A percentile compares a stretch with the other conserved stretches of the same genome.
These are phyloP conservation scores for Argyresthia goedartella DNA, from an alignment of 2,888 invertebrate species.

Conservation along the genomic window DNA sequence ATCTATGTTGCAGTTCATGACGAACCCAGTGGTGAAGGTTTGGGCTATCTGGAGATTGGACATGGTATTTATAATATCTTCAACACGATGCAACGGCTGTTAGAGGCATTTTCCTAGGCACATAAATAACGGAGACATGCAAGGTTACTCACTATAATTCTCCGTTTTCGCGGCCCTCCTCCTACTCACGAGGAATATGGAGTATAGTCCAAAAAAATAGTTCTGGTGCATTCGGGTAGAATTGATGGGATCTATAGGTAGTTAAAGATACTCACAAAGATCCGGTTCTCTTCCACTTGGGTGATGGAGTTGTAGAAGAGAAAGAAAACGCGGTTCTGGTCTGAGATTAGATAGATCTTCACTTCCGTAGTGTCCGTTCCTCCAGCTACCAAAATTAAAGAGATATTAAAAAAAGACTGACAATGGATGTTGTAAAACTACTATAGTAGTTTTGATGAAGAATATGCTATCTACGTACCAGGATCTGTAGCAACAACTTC, in stretches of 20 bases:
- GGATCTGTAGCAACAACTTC: constrained; percentile 64
- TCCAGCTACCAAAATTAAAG: constrained; percentile 19
- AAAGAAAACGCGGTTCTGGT: constrained; percentile 68
- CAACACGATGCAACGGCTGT: too few species aligned
- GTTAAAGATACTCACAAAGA: constrained; percentile 51
- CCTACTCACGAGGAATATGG: too few species aligned
- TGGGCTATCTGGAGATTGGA: constrained; percentile 52
- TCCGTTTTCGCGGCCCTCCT: too few species aligned
- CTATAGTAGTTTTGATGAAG: too few species aligned
- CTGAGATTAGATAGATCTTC: constrained; percentile 71
- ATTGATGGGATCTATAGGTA: neutral
- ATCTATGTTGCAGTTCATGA: constrained; percentile 72
- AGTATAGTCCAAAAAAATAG: too few species aligned
- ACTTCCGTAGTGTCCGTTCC: constrained; percentile 52
- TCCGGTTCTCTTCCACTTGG: constrained; percentile 37
- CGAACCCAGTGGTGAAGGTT: constrained; percentile 60
- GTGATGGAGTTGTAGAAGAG: constrained; percentile 62
- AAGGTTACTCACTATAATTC: too few species aligned
- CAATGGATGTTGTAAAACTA: too few species aligned
- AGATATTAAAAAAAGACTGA: neutral
- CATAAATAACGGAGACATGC: too few species aligned
- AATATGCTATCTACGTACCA: constrained; percentile 33
- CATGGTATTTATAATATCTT: neutral
- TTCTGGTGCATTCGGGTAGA: too few species aligned
- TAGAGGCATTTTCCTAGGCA: too few species aligned